Evolutionary conservation across 2,888 invertebrate species (phyloP), one percentile per base, ranked within the genome.

Genomic region (Ptilodon capucinus): DNA sequence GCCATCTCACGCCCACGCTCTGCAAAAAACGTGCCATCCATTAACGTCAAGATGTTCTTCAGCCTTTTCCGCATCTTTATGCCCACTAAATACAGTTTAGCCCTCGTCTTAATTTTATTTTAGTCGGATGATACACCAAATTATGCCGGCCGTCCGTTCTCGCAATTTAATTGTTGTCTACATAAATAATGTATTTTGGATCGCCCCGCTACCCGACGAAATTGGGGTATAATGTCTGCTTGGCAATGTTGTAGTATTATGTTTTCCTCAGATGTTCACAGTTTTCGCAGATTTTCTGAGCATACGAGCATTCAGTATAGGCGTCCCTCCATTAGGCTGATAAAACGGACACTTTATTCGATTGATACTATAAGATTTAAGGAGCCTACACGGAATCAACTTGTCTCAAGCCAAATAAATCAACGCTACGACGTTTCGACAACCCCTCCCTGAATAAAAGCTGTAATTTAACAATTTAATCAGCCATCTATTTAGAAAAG

Each of bases 1-100:
- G 95, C 94, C 95, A 95, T 95, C 92, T 93, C 93, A 93, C 92
- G 91, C 91, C 88, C 84, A 84, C 85, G 81, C 82, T 85, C 93
- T 93, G 89, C 55, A 88, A 84, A 84, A 76, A 76, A 79, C 68
- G 76, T 63, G 70, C 78, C 82, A 84, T 84, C 81, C 77, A 86
- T 87, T 87, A 84, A 74, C 71, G 76, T 71, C 72, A 73, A 72
- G 75, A 74, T 70, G 75, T 74, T 71, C 70, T 67, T 68, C 75
- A 73, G 70, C 74, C 71, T 79, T 79, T 81, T 81, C 79, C 81
- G 74, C 74, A 63, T 82, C 77, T 79, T 83, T 80, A 71, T 75
- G 63, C 74, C 64, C 69, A 73, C 84, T 83, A 83, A 86, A 85
- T 79, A 80, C 74, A 62, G 68, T 68, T 74, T 70, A 73, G 68